Evolutionary conservation across 2,888 invertebrate species (phyloP).

Genomic region (Agrilus cyanescens): DNA sequence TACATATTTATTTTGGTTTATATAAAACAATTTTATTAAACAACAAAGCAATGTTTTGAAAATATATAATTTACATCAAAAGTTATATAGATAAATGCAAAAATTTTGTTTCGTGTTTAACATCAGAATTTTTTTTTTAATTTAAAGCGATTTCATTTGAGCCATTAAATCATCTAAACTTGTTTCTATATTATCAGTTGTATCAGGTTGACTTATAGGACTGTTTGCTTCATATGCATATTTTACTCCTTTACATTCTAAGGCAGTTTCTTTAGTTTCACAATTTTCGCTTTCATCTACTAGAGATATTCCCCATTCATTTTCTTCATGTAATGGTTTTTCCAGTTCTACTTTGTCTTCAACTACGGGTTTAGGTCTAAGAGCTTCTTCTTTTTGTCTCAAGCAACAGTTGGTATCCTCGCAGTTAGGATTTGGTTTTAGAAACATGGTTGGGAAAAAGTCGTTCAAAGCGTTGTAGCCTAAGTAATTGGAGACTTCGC

Average conservation of each 20-base stretch:
- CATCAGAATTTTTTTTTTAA: not conserved
- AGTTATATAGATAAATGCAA: no score
- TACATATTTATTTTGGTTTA: no score
- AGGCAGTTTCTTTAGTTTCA: conserved; percentile 32
- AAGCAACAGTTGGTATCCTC: conserved; percentile 67
- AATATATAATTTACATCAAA: no score
- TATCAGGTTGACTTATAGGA: conserved; percentile 38
- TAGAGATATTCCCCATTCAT: conserved; percentile 70
- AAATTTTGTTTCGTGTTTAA: no score
- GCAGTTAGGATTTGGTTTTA: conserved; percentile 87
- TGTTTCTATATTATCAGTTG: conserved; percentile 38
- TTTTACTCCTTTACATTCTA: conserved; percentile 26
- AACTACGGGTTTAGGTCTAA: conserved; percentile 44
- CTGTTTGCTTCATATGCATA: conserved; percentile 44
- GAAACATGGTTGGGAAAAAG: conserved; percentile 88
- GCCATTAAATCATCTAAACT: conserved; percentile 86
- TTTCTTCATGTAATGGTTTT: conserved; percentile 68
- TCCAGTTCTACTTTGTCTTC: conserved; percentile 30
- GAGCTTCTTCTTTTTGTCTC: conserved; percentile 52
- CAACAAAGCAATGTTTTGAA: no score
- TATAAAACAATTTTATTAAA: no score
- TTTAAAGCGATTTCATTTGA: conserved; percentile 79
- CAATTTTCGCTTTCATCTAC: conserved; percentile 62
- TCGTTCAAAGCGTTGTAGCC: conserved; percentile 95
- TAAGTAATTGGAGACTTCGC: conserved; percentile 78